Evolutionary conservation across 2,888 invertebrate genomes (phyloP).

Genomic region (Idaea dimidiata): DNA sequence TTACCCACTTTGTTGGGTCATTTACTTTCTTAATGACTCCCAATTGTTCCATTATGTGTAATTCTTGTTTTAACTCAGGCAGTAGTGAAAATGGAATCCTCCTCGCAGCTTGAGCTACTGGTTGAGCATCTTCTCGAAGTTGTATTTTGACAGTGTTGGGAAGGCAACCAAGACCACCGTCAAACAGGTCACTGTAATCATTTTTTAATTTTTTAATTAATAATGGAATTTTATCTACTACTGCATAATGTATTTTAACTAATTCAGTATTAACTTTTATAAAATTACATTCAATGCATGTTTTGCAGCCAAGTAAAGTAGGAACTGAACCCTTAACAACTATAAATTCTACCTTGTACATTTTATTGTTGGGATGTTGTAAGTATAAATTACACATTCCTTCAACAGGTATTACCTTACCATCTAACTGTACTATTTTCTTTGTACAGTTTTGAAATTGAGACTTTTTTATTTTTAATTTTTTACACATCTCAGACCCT

Average conservation of each 20-base stretch:
- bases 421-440: too few species aligned
- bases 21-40: too few species aligned
- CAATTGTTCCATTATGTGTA: too few species aligned
- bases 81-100: slow-evolving; percentile 15
- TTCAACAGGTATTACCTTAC: too few species aligned
- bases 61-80: slow-evolving; percentile 6
- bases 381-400: too few species aligned
- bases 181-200: slow-evolving; percentile 14
- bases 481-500: not conserved
- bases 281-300: not conserved
- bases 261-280: not conserved
- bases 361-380: too few species aligned
- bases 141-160: slow-evolving; percentile 8
- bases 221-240: too few species aligned
- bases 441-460: not conserved
- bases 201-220: not conserved
- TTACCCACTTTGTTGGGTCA: too few species aligned
- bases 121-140: slow-evolving; percentile 9
- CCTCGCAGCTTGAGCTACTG: slow-evolving; percentile 14
- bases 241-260: not conserved
- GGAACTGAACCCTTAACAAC: too few species aligned
- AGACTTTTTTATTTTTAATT: too few species aligned
- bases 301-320: too few species aligned
- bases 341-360: too few species aligned
- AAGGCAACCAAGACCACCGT: slow-evolving; percentile 14